A percentile compares a stretch with the other conserved stretches of the same genome.
Evolutionary conservation across 2,888 invertebrate genomes (phyloP).

Genomic region (Erannis defoliaria): DNA sequence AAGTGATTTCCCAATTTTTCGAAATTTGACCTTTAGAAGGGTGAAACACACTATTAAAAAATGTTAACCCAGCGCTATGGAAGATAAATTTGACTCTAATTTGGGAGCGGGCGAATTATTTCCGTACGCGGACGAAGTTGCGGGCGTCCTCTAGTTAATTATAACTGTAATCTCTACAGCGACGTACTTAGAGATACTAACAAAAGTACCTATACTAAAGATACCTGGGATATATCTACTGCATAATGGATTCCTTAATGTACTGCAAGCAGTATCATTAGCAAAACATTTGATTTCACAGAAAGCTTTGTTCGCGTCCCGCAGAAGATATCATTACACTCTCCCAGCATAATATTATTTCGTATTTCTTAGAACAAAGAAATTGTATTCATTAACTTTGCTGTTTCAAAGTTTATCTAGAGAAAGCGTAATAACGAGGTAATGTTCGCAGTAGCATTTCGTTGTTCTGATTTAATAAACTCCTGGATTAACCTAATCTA

Average conservation of each 20-base stretch:
- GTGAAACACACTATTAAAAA: too few relatives aligned
- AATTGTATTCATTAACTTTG: slow-evolving; percentile 37
- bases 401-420: slow-evolving; percentile 34
- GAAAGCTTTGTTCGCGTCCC: slow-evolving; percentile 44
- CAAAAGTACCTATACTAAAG: background rate
- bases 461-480: slow-evolving; percentile 35
- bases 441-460: slow-evolving; percentile 31
- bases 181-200: background rate
- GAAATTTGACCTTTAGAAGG: too few relatives aligned
- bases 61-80: too few relatives aligned
- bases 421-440: slow-evolving; percentile 33
- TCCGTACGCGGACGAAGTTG: too few relatives aligned
- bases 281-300: slow-evolving; percentile 44
- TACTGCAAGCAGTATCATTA: slow-evolving; percentile 43
- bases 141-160: background rate
- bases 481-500: slow-evolving; percentile 18
- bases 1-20: too few relatives aligned
- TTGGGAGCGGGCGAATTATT: too few relatives aligned
- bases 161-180: slow-evolving; percentile 1
- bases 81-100: too few relatives aligned
- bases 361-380: slow-evolving; percentile 35
- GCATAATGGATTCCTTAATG: slow-evolving; percentile 25
- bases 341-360: slow-evolving; percentile 28
- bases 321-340: slow-evolving; percentile 30
- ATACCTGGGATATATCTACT: slow-evolving; percentile 10